Evolutionary conservation across 2,113 vertebrate genomes (phyloP), one percentile per base, ranked within the genome.

Genomic region (Odocoileus hemionus): DNA sequence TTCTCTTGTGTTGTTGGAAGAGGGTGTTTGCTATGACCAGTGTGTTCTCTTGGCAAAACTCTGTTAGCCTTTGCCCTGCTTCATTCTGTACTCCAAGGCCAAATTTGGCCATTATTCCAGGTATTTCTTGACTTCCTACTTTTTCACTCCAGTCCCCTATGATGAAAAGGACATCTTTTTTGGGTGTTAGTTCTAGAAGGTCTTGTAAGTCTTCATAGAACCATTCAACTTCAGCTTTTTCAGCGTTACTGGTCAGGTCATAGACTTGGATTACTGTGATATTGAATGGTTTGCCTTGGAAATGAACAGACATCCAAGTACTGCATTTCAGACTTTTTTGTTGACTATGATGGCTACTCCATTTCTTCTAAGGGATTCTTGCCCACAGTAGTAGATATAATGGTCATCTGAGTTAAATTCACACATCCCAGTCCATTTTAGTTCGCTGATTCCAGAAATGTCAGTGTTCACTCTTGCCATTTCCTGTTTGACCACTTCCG

Each of bases 361-460:
- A 70, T 21, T 70, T 70, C 64, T 70, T 70, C 64, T 70, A 19
- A 36, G 9, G n/a, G n/a, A 70, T 70, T 36, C n/a, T 36, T 70
- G n/a, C n/a, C 10, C 10, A 70, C 19, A 70, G 19, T 23, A 70
- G 10, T 70, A 39, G 67, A 70, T 23, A 39, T 23, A 70, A 23
- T 39, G 9, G n/a, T 70, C n/a, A 39, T 70, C n/a, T 70, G n/a
- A 70, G n/a, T 70, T 70, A 70, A 70, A 70, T 23, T 70, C 19
- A 70, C n/a, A 10, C 67, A 70, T 70, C 39, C n/a, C n/a, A 39
- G n/a, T 70, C 67, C n/a, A 70, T 70, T 39, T 70, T 23, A 39
- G 67, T 39, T 70, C 5, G 1, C n/a, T 23, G n/a, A 70, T 39
- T 70, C n/a, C n/a, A 0, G 0, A 39, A 70, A 39, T 39, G 0